phyloP scores from a whole-genome alignment of 2,888 invertebrate genomes.

The Drosophila subsilvestris region DNA sequence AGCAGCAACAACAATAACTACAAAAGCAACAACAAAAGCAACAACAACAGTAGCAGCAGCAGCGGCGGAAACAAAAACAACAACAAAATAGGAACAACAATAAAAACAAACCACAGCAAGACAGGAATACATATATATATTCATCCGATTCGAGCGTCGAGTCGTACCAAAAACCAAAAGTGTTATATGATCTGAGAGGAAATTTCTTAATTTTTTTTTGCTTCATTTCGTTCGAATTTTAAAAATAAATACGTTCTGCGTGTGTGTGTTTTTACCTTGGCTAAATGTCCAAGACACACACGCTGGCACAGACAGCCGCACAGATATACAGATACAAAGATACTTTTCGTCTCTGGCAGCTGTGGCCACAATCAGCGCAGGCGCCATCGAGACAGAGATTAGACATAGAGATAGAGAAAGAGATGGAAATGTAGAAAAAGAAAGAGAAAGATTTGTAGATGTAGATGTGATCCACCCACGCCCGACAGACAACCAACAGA shows the following conservation, averaged over 20 bases:
- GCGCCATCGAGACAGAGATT: slow-evolving; percentile 14
- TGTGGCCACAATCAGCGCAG: slow-evolving; percentile 17
- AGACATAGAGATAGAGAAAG: slow-evolving; percentile 4
- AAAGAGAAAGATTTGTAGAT: slow-evolving; percentile 13
- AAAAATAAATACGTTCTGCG: slow-evolving; percentile 61
- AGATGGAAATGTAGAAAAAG: not conserved
- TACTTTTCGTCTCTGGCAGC: slow-evolving; percentile 3
- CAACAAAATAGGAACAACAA: not conserved
- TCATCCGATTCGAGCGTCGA: slow-evolving; percentile 10
- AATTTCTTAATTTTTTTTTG: slow-evolving; percentile 29
- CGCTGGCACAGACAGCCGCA: slow-evolving; percentile 5
- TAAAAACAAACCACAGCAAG: slow-evolving; percentile 5
- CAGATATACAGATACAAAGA: slow-evolving; percentile 4
- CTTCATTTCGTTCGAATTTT: slow-evolving; percentile 49
- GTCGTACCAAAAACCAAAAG: slow-evolving; percentile 44
- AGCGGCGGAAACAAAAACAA: slow-evolving; percentile 41
- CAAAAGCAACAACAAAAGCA: slow-evolving; percentile 40
- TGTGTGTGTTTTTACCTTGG: slow-evolving; percentile 60
- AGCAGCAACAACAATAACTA: slow-evolving; percentile 34
- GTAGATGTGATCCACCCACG: slow-evolving; percentile 23
- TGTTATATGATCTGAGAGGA: slow-evolving; percentile 72
- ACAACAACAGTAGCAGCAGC: slow-evolving; percentile 34
- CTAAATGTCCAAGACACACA: slow-evolving; percentile 54
- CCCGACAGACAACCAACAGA: slow-evolving; percentile 4
- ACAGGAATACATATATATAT: slow-evolving; percentile 45